Conservation (phyloP, 2,888 invertebrate species). For the Adineta ricciae region DNA sequence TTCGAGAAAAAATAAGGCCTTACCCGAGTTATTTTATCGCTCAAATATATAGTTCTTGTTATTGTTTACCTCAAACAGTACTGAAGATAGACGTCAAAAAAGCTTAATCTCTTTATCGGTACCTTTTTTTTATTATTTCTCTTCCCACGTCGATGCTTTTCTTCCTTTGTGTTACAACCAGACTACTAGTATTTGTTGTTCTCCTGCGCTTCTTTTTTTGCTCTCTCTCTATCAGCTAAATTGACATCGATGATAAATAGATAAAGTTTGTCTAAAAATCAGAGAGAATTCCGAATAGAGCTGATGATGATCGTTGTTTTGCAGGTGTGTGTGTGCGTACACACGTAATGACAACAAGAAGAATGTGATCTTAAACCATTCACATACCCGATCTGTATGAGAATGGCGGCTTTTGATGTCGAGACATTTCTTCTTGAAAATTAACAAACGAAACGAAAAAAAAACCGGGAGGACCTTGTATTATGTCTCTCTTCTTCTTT, state of each 20-base stretch:
- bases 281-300: background rate
- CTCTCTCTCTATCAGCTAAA: background rate
- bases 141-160: background rate
- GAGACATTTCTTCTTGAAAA: slow-evolving; percentile 12
- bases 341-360: background rate
- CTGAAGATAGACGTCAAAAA: background rate
- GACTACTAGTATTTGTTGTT: background rate
- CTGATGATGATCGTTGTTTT: background rate
- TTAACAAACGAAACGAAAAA: background rate
- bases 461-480: background rate
- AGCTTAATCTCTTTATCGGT: background rate
- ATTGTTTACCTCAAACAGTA: background rate
- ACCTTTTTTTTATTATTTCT: background rate
- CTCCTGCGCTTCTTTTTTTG: background rate
- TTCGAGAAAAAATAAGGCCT: background rate
- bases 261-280: background rate
- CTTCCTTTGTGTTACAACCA: background rate
- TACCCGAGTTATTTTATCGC: background rate
- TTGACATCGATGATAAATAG: background rate
- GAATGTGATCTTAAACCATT: background rate
- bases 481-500: slow-evolving; percentile 1
- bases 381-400: background rate
- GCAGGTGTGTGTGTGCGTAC: background rate
- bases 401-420: background rate
- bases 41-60: background rate